Conservation (phyloP, 2,797 vertebrate species). For the Oophaga sylvatica region DNA sequence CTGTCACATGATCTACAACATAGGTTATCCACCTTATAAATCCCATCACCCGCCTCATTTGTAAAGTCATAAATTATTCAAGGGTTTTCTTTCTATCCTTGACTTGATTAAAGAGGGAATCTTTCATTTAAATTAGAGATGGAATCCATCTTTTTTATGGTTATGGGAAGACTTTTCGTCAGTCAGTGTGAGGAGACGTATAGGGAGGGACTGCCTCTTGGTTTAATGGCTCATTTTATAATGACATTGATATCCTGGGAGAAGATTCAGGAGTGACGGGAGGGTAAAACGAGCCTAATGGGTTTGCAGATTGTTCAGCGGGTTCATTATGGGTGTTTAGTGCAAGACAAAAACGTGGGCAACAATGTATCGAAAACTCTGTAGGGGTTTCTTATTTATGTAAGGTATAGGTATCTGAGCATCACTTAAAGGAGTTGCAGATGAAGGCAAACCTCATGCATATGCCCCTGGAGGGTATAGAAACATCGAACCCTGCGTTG, state of each 20-base stretch:
- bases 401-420: not conserved
- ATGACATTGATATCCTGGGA: not conserved
- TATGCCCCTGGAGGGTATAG: too few species aligned
- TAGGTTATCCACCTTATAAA: constrained; percentile 48
- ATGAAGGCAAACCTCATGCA: too few species aligned
- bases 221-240: constrained; percentile 28
- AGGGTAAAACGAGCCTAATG: not conserved
- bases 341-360: not conserved
- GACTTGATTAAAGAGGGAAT: constrained; percentile 39
- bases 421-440: too few species aligned
- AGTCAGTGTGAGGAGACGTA: not conserved
- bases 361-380: not conserved
- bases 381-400: not conserved
- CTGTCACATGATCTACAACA: constrained; percentile 54
- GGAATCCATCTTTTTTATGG: constrained; percentile 45
- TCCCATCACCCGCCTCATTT: constrained; percentile 37
- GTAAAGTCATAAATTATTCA: constrained; percentile 46
- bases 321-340: not conserved
- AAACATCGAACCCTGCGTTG: too few species aligned
- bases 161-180: constrained; percentile 18
- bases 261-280: constrained; percentile 16
- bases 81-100: constrained; percentile 41
- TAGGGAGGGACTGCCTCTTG: not conserved
- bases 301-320: not conserved
- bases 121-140: constrained; percentile 5